Base-by-base conservation (phyloP, 2,797 vertebrate species). In the Benthosema pterotum region DNA sequence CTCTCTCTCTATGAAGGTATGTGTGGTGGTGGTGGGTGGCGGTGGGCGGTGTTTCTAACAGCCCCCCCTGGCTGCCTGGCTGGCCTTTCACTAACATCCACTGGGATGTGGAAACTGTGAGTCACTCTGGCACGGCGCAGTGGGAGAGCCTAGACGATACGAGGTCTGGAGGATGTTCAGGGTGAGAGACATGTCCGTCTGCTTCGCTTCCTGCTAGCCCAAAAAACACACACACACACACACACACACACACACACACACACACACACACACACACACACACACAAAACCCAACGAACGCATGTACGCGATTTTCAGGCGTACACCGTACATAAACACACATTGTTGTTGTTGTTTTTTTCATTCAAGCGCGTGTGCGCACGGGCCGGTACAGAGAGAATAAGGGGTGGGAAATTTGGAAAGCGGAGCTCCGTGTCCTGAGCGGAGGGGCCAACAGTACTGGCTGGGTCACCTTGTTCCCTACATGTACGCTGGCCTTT, bases 21-120 rank as follows among this genome's bases (percentile, higher is more conserved):
- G 81, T 77, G 32, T 38, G 9, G 32, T 38, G 32, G 32, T 38
- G 32, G 32, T 11, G 32, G 28, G 5, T 38, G 32, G 28, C 1
- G 28, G 28, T 5, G 28, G 28, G 5, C 71, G 62, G 68, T n/a
- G n/a, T n/a, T 25, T 76, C 78, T 77, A 19, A 43, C 64, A 14
- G 25, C 28, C 25, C 11, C 25, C 11, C 8, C 16, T 1, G 72
- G 74, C 78, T 69, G 75, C 69, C 71, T 76, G 77, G 70, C 72
- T 65, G 79, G 75, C 75, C 82, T 72, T 83, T 74, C 61, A 75
- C 75, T 69, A 72, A 87, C 83, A 87, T 89, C 86, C 80, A 87
- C 78, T 67, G 75, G 88, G 81, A 88, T 86, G 85, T 91, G 92
- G 92, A 92, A 93, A 90, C 63, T 83, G 76, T 92, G 90, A 93